phyloP scores from a whole-genome alignment of 2,888 invertebrate genomes.

The Hedya salicella region DNA sequence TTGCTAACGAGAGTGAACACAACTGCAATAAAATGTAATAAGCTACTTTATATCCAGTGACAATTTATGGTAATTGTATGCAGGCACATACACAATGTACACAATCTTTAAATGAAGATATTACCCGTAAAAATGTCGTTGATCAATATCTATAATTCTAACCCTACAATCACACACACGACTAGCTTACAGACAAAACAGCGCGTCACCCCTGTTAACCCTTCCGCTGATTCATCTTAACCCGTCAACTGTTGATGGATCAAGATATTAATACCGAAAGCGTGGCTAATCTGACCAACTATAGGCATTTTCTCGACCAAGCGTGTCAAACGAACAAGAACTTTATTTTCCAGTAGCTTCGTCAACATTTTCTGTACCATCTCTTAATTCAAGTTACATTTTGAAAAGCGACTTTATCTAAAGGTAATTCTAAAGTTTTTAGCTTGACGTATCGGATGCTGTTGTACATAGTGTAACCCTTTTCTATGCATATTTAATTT shows the following conservation, averaged over 20 bases:
- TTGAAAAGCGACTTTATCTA: neutral
- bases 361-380: neutral
- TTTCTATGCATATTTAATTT: slow-evolving; percentile 74
- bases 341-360: neutral
- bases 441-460: neutral
- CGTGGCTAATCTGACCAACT: slow-evolving; percentile 81
- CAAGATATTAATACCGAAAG: slow-evolving; percentile 83
- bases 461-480: slow-evolving; percentile 42
- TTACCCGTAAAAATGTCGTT: slow-evolving; percentile 10
- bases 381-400: neutral
- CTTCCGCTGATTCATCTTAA: slow-evolving; percentile 78
- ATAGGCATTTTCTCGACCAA: slow-evolving; percentile 64
- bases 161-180: slow-evolving; percentile 47
- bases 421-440: slow-evolving; percentile 2
- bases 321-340: neutral
- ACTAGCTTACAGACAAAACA: slow-evolving; percentile 45
- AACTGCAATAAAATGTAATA: no score
- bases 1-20: no score
- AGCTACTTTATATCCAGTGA: no score
- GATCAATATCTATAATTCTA: slow-evolving; percentile 33
- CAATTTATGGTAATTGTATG: no score
- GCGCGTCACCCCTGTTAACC: slow-evolving; percentile 59
- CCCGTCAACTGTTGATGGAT: slow-evolving; percentile 82
- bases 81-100: no score
- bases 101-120: no score